phyloP scores from a whole-genome alignment of 2,797 vertebrate species.

The Dermochelys coriacea region DNA sequence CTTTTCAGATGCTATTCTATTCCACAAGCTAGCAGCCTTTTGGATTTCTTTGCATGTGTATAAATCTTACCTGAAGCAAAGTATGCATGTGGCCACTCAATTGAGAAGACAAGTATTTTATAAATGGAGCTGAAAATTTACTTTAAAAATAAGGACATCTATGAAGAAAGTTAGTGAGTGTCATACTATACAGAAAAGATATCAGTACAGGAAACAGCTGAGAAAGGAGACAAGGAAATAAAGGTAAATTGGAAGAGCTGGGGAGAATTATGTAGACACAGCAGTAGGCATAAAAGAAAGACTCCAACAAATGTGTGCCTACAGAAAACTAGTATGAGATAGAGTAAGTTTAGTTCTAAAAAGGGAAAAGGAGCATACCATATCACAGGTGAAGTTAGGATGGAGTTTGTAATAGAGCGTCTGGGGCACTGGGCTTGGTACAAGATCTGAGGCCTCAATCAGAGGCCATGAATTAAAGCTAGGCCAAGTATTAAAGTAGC shows the following conservation, averaged over 20 bases:
- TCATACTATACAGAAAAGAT: background rate
- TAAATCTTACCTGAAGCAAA: background rate
- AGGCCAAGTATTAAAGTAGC: background rate
- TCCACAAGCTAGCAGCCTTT: background rate
- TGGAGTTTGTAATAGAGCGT: background rate
- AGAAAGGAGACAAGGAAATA: background rate
- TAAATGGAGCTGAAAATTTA: background rate
- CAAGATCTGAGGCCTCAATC: too few species aligned
- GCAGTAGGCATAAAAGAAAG: background rate
- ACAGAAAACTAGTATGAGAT: background rate
- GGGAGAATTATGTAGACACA: background rate
- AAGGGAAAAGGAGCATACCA: background rate
- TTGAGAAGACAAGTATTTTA: background rate
- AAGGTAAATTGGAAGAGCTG: background rate
- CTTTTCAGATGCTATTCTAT: too few species aligned
- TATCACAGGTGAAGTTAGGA: background rate
- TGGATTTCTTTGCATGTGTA: background rate
- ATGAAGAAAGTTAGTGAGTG: background rate
- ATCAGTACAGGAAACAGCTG: background rate
- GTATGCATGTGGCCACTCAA: background rate
- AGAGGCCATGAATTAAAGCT: background rate
- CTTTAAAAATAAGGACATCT: background rate
- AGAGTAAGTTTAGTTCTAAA: background rate
- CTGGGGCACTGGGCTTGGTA: background rate
- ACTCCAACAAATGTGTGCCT: too few species aligned